Base-by-base conservation (phyloP, 2,113 vertebrate species). In the Pelmatolapia mariae region DNA sequence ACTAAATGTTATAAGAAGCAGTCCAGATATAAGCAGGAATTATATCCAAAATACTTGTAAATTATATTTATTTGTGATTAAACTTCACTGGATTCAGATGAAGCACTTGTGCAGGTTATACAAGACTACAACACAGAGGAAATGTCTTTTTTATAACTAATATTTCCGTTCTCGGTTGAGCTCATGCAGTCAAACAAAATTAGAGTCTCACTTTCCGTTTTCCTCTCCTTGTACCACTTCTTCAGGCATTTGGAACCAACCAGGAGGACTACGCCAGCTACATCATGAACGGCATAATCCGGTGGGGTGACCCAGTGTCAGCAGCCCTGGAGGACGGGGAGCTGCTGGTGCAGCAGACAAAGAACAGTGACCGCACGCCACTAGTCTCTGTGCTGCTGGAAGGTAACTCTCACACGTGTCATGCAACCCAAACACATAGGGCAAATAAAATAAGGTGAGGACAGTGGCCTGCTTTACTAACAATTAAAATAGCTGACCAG, bases 231-330 rank as follows among this genome's bases (percentile, higher is more conserved):
- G 2, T 84, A 54, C 15, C 18, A 57, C 38, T 61, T 4, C 29
- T 88, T 16, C 91, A 99, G 98, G 98, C 98, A 0, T 99, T 99
- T 94, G 98, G 98, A 63, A 98, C 97, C 93, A 99, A 99, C 94
- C 97, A 98, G 93, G 98, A 99, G 38, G 98, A 99, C 94, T 99
- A 99, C 82, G 97, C 97, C 83, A 99, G 98, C 95, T 99, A 98
- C 92, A 98, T 99, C 94, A 98, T 98, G 98, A 99, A 99, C 10
- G 98, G 97, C 7, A 99, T 99, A 82, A 97, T 99, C 79, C 97
- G 97, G 66, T 99, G 98, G 98, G 98, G 98, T 1, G 97, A 99
- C 86, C 97, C 97, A 2, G 98, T 99, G 9, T 97, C 97, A 0
- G 96, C 96, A 12, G 97, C 97, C 16, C 85, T 99, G 78, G 97